Evolutionary conservation across 1,140 invertebrate genomes (phyloP).

Genomic region (Bombus superbus): DNA sequence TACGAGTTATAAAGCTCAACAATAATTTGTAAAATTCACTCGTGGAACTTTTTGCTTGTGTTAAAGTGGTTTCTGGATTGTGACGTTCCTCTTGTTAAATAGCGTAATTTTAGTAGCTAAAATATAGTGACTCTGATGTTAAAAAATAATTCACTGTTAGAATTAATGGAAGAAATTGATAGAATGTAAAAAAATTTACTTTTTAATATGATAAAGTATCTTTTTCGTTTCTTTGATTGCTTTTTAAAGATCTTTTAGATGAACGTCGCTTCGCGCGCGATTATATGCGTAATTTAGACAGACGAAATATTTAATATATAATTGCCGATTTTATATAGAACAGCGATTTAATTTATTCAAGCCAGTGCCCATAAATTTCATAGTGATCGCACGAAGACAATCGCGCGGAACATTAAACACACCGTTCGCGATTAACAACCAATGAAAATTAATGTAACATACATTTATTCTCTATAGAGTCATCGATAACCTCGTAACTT

Average conservation of each 20-base stretch:
- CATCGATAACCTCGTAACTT: no score
- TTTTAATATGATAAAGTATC: not conserved
- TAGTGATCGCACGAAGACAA: not conserved
- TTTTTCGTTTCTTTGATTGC: not conserved
- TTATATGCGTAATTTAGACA: not conserved
- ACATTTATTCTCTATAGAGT: not conserved
- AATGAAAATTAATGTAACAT: not conserved
- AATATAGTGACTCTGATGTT: no score
- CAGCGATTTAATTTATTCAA: not conserved
- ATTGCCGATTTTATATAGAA: not conserved
- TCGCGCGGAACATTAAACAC: conserved; percentile 4
- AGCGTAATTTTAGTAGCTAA: no score
- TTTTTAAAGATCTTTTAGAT: not conserved
- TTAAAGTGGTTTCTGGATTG: not conserved
- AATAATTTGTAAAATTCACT: no score
- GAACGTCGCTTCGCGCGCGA: not conserved
- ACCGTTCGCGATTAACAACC: not conserved
- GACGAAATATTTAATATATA: not conserved
- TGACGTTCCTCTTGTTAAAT: no score
- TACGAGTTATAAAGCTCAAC: no score
- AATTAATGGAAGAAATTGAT: no score
- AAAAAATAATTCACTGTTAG: no score
- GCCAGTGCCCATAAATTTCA: not conserved
- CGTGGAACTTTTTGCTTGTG: no score
- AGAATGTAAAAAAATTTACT: no score